phyloP scores from a whole-genome alignment of 1,140 invertebrate species.

The Heliconius nattereri region DNA sequence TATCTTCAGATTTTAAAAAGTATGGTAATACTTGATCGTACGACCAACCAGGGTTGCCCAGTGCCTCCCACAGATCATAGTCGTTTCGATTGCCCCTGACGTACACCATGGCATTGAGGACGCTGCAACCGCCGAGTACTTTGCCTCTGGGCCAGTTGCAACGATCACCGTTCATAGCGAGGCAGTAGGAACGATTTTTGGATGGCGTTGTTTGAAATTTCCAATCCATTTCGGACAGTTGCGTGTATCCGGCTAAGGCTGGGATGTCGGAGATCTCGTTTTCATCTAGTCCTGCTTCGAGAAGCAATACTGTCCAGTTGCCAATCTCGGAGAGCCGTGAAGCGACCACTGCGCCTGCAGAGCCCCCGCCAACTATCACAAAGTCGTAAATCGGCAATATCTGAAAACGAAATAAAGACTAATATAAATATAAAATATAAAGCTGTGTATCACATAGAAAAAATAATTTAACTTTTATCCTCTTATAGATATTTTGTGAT shows the following conservation, averaged over 20 bases:
- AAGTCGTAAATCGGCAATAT: constrained; percentile 89
- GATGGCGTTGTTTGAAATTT: constrained; percentile 94
- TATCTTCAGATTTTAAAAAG: constrained; percentile 94
- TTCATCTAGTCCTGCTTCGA: constrained; percentile 93
- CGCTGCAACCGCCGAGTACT: constrained; percentile 95
- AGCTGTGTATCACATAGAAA: not conserved
- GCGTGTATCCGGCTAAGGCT: constrained; percentile 87
- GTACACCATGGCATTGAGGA: constrained; percentile 98
- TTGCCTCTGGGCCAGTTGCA: constrained; percentile 94
- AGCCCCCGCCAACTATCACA: constrained; percentile 94
- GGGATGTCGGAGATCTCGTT: constrained; percentile 91
- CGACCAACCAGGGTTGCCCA: constrained; percentile 95
- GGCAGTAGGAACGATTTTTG: constrained; percentile 87
- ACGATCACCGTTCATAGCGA: constrained; percentile 90
- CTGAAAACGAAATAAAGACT: constrained; percentile 74
- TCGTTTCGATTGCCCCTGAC: constrained; percentile 94
- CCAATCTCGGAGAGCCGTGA: constrained; percentile 90
- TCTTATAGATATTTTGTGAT: no score
- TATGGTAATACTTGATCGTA: constrained; percentile 93
- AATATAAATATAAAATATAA: not conserved
- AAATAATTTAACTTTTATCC: no score
- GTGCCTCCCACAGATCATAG: constrained; percentile 94
- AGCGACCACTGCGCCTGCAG: constrained; percentile 95
- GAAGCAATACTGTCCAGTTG: constrained; percentile 89
- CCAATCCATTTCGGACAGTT: constrained; percentile 94